A percentile compares a stretch with the other conserved stretches of the same genome.
These are phyloP conservation scores for Pimpla rufipes DNA, from an alignment of 2,888 invertebrate genomes.

Conservation along the genomic window DNA sequence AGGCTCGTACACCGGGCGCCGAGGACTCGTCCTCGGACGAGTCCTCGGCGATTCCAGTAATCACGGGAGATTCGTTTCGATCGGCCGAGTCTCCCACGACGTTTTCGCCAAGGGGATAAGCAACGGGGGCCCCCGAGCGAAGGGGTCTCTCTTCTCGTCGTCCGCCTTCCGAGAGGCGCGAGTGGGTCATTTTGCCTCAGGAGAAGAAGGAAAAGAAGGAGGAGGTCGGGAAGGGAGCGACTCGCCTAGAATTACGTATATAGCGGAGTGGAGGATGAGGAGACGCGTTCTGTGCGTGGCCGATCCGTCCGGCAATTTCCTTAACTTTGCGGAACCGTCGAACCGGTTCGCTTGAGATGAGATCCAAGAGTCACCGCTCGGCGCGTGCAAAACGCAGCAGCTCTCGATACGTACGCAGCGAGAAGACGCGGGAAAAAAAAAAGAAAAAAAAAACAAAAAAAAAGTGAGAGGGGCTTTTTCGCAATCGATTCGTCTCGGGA, in stretches of 20 bases:
- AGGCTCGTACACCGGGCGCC: too few relatives aligned
- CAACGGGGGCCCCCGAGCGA: constrained; percentile 26
- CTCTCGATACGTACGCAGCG: constrained; percentile 35
- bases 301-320: constrained; percentile 76
- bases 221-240: constrained; percentile 27
- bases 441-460: constrained; percentile 27
- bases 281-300: constrained; percentile 70
- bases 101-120: constrained; percentile 65
- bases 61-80: constrained; percentile 67
- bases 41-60: constrained; percentile 66
- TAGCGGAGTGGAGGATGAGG: constrained; percentile 45
- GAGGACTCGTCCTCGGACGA: constrained; percentile 43
- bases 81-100: constrained; percentile 66
- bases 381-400: constrained; percentile 29
- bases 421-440: constrained; percentile 42
- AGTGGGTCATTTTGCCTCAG: neutral
- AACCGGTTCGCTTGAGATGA: constrained; percentile 67
- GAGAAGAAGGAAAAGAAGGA: constrained; percentile 15
- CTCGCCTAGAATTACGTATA: constrained; percentile 66
- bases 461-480: constrained; percentile 52
- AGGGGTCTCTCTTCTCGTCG: too few relatives aligned
- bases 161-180: neutral
- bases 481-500: constrained; percentile 70
- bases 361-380: constrained; percentile 49
- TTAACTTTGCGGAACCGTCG: constrained; percentile 77